Evolutionary conservation across 2,797 vertebrate species (phyloP).

Genomic region (Taeniopygia guttata): DNA sequence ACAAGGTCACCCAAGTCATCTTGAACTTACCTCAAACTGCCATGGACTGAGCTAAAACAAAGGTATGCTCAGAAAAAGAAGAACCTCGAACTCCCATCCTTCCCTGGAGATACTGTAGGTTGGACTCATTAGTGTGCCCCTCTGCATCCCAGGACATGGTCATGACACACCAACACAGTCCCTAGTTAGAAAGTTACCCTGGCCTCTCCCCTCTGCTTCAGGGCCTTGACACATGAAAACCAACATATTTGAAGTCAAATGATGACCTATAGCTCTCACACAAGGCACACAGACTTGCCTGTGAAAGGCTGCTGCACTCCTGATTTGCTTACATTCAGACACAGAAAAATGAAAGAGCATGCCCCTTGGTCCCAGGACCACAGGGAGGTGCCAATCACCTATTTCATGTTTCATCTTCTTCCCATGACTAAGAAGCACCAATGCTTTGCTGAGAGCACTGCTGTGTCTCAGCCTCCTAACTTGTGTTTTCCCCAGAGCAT

Average conservation of each 20-base stretch:
- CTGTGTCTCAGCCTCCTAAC: background rate
- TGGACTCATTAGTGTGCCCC: accelerated
- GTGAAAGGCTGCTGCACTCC: background rate
- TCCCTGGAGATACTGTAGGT: background rate
- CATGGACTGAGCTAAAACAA: background rate
- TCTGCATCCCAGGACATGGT: background rate
- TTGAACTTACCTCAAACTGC: background rate
- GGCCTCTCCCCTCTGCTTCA: background rate
- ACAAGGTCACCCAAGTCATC: background rate
- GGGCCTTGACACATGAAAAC: background rate
- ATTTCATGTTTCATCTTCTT: background rate
- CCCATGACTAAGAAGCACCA: accelerated
- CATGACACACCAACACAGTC: accelerated
- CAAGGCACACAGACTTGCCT: background rate
- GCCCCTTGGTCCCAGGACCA: background rate
- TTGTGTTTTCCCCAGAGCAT: background rate
- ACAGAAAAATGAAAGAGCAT: background rate
- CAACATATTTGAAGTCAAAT: background rate
- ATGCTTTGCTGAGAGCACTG: background rate
- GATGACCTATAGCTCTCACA: background rate
- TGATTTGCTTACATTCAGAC: background rate
- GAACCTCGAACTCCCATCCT: background rate
- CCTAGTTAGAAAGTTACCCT: background rate
- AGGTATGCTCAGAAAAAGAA: background rate
- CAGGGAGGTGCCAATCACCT: background rate